Evolutionary conservation across 1,140 invertebrate species (phyloP).

Genomic region (Temnothorax longispinosus): DNA sequence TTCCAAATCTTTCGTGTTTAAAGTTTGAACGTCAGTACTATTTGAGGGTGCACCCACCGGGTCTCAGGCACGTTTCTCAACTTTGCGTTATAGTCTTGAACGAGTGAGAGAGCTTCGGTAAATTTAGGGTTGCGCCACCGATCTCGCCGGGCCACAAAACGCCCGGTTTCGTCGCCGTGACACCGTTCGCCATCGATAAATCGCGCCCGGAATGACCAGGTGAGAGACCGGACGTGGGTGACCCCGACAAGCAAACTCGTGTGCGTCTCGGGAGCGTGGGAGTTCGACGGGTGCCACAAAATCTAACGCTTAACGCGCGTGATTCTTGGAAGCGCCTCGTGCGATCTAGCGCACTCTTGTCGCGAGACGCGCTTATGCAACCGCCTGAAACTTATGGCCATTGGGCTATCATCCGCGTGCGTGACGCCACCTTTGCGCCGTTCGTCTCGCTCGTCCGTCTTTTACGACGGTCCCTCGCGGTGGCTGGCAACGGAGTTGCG

Average conservation of each 20-base stretch:
- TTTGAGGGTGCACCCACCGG: not conserved
- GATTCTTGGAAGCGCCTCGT: constrained; percentile 40
- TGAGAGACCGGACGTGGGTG: constrained; percentile 40
- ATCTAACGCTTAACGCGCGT: constrained; percentile 47
- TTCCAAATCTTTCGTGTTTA: constrained; percentile 10
- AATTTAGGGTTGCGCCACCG: constrained; percentile 43
- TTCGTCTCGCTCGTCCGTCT: constrained; percentile 5
- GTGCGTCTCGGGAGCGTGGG: constrained; percentile 17
- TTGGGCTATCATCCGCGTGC: constrained; percentile 9
- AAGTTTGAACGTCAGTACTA: not conserved
- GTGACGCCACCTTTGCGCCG: constrained; percentile 30
- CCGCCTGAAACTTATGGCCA: constrained; percentile 44
- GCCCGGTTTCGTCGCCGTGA: constrained; percentile 23
- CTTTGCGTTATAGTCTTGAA: constrained; percentile 29
- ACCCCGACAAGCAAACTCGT: not conserved
- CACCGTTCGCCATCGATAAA: constrained; percentile 47
- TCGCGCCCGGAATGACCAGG: constrained; percentile 34
- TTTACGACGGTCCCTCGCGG: constrained; percentile 5
- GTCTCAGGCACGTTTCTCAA: constrained; percentile 41
- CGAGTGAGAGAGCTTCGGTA: constrained; percentile 33
- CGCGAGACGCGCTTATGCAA: constrained; percentile 18
- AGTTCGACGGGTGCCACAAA: constrained; percentile 39
- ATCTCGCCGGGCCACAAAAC: not conserved
- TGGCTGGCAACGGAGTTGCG: not conserved
- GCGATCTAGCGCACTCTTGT: constrained; percentile 19